Evolutionary conservation across 2,797 vertebrate species (phyloP).

Genomic region (Falco cherrug): DNA sequence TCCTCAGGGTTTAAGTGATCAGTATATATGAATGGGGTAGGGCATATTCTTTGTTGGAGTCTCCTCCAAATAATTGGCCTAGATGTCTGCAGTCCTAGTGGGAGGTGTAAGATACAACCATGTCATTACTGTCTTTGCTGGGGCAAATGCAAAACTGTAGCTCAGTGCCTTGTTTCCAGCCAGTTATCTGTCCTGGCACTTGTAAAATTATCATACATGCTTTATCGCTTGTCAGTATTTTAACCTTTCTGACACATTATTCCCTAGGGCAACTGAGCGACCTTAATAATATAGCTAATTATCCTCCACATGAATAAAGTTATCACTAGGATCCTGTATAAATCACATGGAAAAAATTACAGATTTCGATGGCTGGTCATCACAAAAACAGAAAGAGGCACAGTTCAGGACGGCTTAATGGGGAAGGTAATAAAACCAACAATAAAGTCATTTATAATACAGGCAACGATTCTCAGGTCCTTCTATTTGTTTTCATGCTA

Average conservation of each 20-base stretch:
- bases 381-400: conserved; percentile 1
- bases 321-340: conserved; percentile 45
- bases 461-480: conserved; percentile 19
- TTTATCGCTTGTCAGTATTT: conserved; percentile 66
- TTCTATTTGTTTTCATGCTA: conserved; percentile 59
- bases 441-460: conserved; percentile 51
- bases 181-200: not conserved
- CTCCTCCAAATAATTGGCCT: not conserved
- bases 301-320: conserved; percentile 63
- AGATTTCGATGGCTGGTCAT: conserved; percentile 35
- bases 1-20: not conserved
- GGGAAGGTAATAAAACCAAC: conserved; percentile 60
- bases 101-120: not conserved
- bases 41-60: not conserved
- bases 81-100: not conserved
- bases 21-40: not conserved
- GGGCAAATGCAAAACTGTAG: not conserved
- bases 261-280: conserved; percentile 55
- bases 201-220: conserved; percentile 28
- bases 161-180: not conserved
- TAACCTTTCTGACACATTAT: conserved; percentile 64
- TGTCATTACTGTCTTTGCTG: not conserved
- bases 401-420: conserved; percentile 51
- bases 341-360: conserved; percentile 59
- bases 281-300: conserved; percentile 66